Evolutionary conservation across 1,140 invertebrate genomes (phyloP), one percentile per base, ranked within the genome.

Genomic region (Daktulosphaira vitifoliae): DNA sequence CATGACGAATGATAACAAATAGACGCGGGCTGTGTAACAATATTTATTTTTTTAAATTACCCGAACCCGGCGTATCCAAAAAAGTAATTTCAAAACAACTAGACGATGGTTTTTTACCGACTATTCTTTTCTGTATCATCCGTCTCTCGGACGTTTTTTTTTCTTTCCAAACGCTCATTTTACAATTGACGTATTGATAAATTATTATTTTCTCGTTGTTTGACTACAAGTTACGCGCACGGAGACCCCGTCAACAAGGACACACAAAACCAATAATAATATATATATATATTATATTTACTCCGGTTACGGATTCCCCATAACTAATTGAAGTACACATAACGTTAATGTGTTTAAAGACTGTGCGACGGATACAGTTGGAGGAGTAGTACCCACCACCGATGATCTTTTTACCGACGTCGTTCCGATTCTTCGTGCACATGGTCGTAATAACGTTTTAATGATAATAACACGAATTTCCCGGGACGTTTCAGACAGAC

Each of bases 41-140:
- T 62, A 48, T 62, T 62, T 62, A 62, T 62, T 62, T 62, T 59
- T 62, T 62, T 62, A 62, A 62, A 62, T 62, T 62, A 62, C 56
- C 25, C 56, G 56, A 39, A 62, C 56, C 42, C 56, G 13, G 56
- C 56, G 56, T 62, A 62, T 62, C 56, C 56, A 39, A 62, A 48
- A 33, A 62, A 62, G 42, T 62, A 62, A 62, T 62, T 62, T 62
- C 42, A 16, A 33, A 62, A 62, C 9, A 33, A 62, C 56, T 33
- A 48, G 42, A 33, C n/a, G 56, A 16, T 46, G 20, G 42, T 48
- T 59, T 48, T 29, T 20, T 18, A 9, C 18, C 16, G 11, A 2
- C 11, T 48, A 20, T 13, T 42, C 29, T 42, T 44, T n/a, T 16
- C 39, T 33, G 29, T 33, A 33, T 33, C 29, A 11, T 33, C 29